Percentiles rank a stretch among this genome's conserved stretches.
phyloP scores from a whole-genome alignment of 2,113 vertebrate genomes.

The Mormyrus iriodes region DNA sequence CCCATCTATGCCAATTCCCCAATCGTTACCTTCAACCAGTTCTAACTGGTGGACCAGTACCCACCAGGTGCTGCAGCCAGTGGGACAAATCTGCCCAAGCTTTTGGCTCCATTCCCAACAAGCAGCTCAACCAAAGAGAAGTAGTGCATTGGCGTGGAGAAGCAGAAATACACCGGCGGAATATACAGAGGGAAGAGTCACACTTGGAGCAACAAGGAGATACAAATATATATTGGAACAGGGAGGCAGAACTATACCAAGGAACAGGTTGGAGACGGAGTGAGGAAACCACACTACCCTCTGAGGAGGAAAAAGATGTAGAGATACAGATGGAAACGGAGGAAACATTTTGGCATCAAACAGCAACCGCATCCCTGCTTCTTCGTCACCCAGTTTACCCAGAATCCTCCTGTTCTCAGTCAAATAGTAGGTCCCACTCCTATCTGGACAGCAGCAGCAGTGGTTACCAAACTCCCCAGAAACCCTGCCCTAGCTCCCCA shows the following conservation, averaged over 20 bases:
- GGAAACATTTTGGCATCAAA: slow-evolving; percentile 57
- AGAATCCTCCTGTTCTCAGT: slow-evolving; percentile 43
- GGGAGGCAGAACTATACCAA: slow-evolving; percentile 28
- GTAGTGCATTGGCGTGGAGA: slow-evolving; percentile 30
- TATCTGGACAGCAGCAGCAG: slow-evolving; percentile 57
- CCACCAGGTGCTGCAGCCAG: slow-evolving; percentile 60
- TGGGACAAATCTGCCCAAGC: slow-evolving; percentile 54
- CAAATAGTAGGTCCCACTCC: slow-evolving; percentile 53
- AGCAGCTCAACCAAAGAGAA: slow-evolving; percentile 54
- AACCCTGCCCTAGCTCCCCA: slow-evolving; percentile 57
- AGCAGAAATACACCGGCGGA: slow-evolving; percentile 12
- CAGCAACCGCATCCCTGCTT: slow-evolving; percentile 19
- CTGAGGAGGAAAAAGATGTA: slow-evolving; percentile 41
- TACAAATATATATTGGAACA: slow-evolving; percentile 45
- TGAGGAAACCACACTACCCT: slow-evolving; percentile 41
- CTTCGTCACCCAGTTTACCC: slow-evolving; percentile 35
- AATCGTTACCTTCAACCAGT: slow-evolving; percentile 68
- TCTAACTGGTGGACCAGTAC: slow-evolving; percentile 53
- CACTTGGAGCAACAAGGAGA: slow-evolving; percentile 32
- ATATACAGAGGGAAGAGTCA: slow-evolving; percentile 12
- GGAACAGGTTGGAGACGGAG: slow-evolving; percentile 34
- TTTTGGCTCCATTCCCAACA: slow-evolving; percentile 52
- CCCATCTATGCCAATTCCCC: slow-evolving; percentile 51
- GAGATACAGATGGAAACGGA: slow-evolving; percentile 48
- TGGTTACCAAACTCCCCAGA: slow-evolving; percentile 57